phyloP scores from a whole-genome alignment of 2,797 vertebrate genomes.

The Trachops cirrhosus region DNA sequence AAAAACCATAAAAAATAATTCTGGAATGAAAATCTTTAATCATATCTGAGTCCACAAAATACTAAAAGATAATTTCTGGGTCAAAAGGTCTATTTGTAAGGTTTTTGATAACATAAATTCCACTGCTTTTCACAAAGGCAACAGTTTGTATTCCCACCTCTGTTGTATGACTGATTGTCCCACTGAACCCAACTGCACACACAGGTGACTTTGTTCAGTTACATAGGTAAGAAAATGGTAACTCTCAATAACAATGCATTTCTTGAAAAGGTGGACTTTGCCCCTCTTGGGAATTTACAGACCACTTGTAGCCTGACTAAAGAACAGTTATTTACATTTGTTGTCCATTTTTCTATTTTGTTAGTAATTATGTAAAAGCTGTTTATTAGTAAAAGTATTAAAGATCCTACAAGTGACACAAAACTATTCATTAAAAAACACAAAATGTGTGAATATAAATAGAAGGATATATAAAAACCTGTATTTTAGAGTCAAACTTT shows the following conservation, averaged over 20 bases:
- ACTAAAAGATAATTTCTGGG: background rate
- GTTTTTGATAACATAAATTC: background rate
- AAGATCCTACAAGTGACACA: background rate
- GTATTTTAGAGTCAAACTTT: background rate
- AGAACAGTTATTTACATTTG: background rate
- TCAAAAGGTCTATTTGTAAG: background rate
- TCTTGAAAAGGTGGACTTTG: background rate
- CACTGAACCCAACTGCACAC: background rate
- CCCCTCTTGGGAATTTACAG: background rate
- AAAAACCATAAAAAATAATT: background rate
- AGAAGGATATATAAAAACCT: background rate
- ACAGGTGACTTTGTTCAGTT: background rate
- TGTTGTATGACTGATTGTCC: background rate
- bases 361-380: background rate
- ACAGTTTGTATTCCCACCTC: background rate
- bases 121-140: background rate
- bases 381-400: slow-evolving; percentile 10
- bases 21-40: background rate
- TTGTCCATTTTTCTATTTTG: background rate
- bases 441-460: background rate
- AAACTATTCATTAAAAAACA: background rate
- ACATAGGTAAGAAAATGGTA: background rate
- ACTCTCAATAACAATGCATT: background rate
- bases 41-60: background rate
- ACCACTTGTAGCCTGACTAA: background rate